phyloP scores from a whole-genome alignment of 2,113 vertebrate species.

The Rhinopomastus cyanomelas region DNA sequence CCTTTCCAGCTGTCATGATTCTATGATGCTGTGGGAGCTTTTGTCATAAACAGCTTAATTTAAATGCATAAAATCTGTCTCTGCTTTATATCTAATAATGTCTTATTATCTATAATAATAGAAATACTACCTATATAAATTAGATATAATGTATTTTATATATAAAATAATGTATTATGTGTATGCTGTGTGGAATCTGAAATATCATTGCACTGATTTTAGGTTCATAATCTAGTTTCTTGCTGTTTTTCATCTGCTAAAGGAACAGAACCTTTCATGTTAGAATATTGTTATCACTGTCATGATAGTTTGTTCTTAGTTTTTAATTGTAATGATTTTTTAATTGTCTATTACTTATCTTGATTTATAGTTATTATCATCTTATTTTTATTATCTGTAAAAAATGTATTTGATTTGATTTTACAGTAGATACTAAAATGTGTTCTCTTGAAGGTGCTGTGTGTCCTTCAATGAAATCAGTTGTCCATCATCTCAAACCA shows the following conservation, averaged over 20 bases:
- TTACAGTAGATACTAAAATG: not conserved
- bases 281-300: not conserved
- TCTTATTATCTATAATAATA: no score
- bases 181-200: not conserved
- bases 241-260: not conserved
- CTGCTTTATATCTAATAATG: not conserved
- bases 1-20: no score
- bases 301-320: not conserved
- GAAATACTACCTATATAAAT: no score
- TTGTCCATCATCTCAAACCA: conserved; percentile 72
- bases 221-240: not conserved
- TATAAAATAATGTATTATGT: no score
- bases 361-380: no score
- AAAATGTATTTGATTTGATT: not conserved
- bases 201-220: not conserved
- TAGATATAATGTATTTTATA: no score
- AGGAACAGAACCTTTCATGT: not conserved
- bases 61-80: not conserved
- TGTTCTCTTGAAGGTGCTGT: conserved; percentile 63
- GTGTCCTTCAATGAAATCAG: conserved; percentile 82
- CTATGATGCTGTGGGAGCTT: not conserved
- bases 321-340: not conserved
- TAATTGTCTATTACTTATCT: no score
- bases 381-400: no score
- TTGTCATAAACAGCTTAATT: not conserved